Evolutionary conservation across 2,113 vertebrate species (phyloP).

Genomic region (Delphinus delphis): DNA sequence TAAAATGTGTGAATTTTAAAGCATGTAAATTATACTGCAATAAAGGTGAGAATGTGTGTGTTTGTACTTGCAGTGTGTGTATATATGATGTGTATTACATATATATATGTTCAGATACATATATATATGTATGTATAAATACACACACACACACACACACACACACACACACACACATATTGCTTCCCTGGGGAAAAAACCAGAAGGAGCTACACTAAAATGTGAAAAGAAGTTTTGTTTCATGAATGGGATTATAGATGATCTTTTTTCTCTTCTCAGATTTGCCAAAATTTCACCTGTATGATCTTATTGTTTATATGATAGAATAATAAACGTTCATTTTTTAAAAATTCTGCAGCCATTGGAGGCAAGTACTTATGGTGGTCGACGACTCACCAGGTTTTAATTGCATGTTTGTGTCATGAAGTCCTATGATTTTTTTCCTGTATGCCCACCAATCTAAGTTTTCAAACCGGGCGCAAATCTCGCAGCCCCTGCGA

Average conservation of each 20-base stretch:
- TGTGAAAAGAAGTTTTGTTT: not conserved
- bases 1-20: conserved; percentile 25
- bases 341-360: not conserved
- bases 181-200: not conserved
- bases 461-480: not conserved
- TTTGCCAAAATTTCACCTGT: not conserved
- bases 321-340: not conserved
- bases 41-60: not conserved
- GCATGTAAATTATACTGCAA: not conserved
- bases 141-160: not conserved
- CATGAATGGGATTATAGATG: not conserved
- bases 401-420: not conserved
- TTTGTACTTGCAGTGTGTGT: not conserved
- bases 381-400: not conserved
- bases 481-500: not conserved
- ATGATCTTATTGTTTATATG: not conserved
- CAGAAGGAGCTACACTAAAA: not conserved
- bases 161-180: not conserved
- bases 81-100: not conserved
- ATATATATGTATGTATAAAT: not conserved
- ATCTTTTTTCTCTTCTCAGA: not conserved
- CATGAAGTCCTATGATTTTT: not conserved
- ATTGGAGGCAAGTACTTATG: not conserved
- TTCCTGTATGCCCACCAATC: not conserved
- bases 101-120: not conserved